A percentile compares a stretch with the other conserved stretches of the same genome.
Evolutionary conservation across 2,888 invertebrate species (phyloP).

Genomic region (Hyles lineata): DNA sequence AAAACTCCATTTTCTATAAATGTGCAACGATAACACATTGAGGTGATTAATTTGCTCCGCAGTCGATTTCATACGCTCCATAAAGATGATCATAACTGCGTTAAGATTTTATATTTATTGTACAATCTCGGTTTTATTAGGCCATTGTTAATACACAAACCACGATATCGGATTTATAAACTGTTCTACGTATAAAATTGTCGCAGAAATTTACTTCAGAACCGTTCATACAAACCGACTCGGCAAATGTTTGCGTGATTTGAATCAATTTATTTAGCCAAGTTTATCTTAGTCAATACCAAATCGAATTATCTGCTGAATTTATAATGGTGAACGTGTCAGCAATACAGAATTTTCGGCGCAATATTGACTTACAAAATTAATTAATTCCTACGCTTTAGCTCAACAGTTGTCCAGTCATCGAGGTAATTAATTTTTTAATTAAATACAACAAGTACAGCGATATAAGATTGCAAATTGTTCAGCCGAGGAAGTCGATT

Average conservation of each 20-base stretch:
- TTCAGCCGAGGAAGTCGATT: conserved; percentile 5
- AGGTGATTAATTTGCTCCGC: conserved; percentile 32
- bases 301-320: conserved; percentile 19
- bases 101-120: conserved; percentile 41
- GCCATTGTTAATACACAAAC: conserved; percentile 41
- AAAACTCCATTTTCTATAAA: conserved; percentile 36
- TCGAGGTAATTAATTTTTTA: conserved; percentile 45
- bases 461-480: conserved; percentile 23
- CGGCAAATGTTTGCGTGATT: conserved; percentile 28
- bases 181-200: neutral
- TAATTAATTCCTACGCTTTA: conserved; percentile 61
- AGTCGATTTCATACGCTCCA: conserved; percentile 39
- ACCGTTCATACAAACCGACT: neutral
- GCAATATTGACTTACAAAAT: conserved; percentile 41
- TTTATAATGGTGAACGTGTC: conserved; percentile 42
- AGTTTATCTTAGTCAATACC: conserved; percentile 25
- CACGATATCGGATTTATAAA: conserved; percentile 35
- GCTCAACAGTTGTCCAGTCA: conserved; percentile 46
- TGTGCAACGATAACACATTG: conserved; percentile 46
- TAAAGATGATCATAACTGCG: conserved; percentile 47
- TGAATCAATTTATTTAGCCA: conserved; percentile 24
- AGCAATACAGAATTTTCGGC: conserved; percentile 52
- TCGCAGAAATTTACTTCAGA: conserved; percentile 7
- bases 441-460: conserved; percentile 37
- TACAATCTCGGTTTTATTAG: conserved; percentile 43